Evolutionary conservation across 2,797 vertebrate species (phyloP).

Genomic region (Lindbergichthys nudifrons): DNA sequence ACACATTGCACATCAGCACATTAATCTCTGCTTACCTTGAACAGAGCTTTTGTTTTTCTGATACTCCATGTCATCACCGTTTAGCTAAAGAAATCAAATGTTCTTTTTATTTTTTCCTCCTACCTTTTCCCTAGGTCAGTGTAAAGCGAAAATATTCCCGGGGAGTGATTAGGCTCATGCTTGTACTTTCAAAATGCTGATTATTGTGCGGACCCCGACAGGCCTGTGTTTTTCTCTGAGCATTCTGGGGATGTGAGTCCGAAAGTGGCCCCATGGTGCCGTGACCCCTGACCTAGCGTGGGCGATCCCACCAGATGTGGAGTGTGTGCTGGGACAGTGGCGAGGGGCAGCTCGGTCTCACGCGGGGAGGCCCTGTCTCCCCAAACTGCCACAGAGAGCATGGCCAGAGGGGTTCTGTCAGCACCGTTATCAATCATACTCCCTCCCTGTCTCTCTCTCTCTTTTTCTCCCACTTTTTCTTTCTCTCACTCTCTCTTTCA

Average conservation of each 20-base stretch:
- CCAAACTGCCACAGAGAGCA: conserved; percentile 86
- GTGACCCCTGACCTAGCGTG: conserved; percentile 82
- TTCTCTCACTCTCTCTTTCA: conserved; percentile 64
- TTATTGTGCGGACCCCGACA: conserved; percentile 73
- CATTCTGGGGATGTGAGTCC: conserved; percentile 82
- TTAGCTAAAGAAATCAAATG: conserved; percentile 44
- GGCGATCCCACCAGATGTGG: conserved; percentile 87
- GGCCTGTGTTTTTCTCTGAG: conserved; percentile 77
- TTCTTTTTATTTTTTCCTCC: conserved; percentile 28
- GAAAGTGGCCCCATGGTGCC: conserved; percentile 82
- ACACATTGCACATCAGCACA: conserved; percentile 62
- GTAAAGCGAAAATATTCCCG: conserved; percentile 54
- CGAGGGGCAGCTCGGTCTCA: conserved; percentile 84
- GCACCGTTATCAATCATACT: conserved; percentile 87
- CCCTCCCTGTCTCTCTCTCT: conserved; percentile 75
- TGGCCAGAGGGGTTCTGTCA: conserved; percentile 87
- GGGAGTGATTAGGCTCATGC: conserved; percentile 74
- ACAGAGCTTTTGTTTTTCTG: conserved; percentile 65
- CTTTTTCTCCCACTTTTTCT: conserved; percentile 39
- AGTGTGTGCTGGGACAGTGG: conserved; percentile 86
- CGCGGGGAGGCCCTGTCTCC: conserved; percentile 85
- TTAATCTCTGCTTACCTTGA: conserved; percentile 72
- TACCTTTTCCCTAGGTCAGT: conserved; percentile 65
- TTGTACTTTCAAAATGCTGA: conserved; percentile 78
- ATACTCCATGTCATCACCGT: conserved; percentile 53